Percentiles rank a stretch among this genome's conserved stretches.
These are phyloP conservation scores for Megaleporinus macrocephalus DNA, from an alignment of 2,113 vertebrate species.

Conservation along the genomic window DNA sequence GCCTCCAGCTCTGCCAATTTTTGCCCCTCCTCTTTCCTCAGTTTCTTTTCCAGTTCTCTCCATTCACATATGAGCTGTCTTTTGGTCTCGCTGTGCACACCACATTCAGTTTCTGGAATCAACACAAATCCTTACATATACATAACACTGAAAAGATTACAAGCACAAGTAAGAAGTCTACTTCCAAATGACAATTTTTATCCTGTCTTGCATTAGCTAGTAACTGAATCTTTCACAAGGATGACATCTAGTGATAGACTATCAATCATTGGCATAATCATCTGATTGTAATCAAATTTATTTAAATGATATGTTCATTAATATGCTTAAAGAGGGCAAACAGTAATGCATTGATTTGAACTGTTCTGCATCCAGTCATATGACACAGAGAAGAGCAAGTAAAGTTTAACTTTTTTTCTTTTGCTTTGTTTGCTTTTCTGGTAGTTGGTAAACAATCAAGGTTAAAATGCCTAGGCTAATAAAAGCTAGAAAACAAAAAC, in stretches of 20 bases:
- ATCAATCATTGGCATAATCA: not conserved
- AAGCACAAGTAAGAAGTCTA: not conserved
- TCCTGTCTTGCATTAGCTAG: not conserved
- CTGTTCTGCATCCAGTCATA: not conserved
- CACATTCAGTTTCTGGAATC: constrained; percentile 52
- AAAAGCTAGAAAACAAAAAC: not conserved
- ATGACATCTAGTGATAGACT: not conserved
- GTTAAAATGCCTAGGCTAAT: not conserved
- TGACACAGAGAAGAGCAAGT: not conserved
- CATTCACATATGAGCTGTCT: constrained; percentile 70
- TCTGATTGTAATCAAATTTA: too few species aligned
- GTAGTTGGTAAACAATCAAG: not conserved
- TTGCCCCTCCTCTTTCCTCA: constrained; percentile 70
- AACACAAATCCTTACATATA: not conserved
- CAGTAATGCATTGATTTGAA: not conserved
- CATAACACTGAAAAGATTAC: not conserved
- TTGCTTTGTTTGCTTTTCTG: not conserved
- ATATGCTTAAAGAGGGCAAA: too few species aligned
- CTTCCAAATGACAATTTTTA: not conserved
- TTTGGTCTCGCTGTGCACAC: constrained; percentile 72
- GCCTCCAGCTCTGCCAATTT: constrained; percentile 60
- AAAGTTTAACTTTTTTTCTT: too few species aligned
- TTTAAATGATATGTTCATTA: too few species aligned
- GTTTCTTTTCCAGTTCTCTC: constrained; percentile 71
- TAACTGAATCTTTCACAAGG: not conserved